phyloP scores from a whole-genome alignment of 2,113 vertebrate species.

The Gracilinanus agilis region DNA sequence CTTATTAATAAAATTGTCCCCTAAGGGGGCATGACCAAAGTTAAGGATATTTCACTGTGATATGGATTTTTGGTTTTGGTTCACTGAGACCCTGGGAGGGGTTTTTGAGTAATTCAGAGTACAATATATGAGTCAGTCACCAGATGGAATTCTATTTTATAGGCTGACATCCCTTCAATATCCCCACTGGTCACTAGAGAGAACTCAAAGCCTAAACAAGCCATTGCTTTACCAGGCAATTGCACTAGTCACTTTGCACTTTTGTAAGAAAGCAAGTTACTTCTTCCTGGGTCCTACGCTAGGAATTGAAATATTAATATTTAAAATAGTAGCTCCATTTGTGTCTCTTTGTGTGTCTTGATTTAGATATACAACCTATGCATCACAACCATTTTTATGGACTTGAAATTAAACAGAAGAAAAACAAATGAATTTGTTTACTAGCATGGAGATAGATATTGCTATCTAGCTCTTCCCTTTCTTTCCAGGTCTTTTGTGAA shows the following conservation, averaged over 20 bases:
- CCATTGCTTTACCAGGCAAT: too few species aligned
- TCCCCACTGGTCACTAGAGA: background rate
- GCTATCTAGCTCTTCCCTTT: background rate
- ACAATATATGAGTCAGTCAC: background rate
- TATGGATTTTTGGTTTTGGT: background rate
- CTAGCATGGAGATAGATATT: background rate
- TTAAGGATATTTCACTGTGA: constrained; percentile 32
- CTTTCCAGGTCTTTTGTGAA: background rate
- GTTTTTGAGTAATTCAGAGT: background rate
- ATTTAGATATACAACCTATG: background rate
- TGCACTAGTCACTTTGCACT: background rate
- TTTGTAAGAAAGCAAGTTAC: background rate
- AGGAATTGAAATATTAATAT: background rate
- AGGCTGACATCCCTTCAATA: background rate
- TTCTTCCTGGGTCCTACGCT: background rate
- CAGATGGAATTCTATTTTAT: background rate
- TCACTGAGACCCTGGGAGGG: background rate
- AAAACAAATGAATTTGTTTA: background rate
- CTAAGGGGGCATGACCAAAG: background rate
- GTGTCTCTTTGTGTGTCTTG: background rate
- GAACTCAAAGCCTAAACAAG: background rate
- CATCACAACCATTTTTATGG: background rate
- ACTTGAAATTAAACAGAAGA: background rate
- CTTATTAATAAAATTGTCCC: constrained; percentile 30
- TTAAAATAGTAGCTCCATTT: background rate